Evolutionary conservation across 2,888 invertebrate genomes (phyloP), one percentile per base, ranked within the genome.

Genomic region (Argynnis bischoffii): DNA sequence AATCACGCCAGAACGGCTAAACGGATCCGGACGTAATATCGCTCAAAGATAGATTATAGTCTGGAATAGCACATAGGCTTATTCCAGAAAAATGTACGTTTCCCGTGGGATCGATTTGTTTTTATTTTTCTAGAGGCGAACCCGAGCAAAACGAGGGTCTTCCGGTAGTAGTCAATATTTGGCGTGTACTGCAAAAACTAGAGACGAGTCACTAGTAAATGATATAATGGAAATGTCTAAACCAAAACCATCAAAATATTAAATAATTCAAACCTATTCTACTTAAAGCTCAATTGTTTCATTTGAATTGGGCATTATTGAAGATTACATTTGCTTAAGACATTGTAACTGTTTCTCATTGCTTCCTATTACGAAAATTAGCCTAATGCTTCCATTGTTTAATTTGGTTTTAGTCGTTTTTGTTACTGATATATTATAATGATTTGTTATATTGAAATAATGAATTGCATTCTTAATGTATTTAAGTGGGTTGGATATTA

Each of bases 271-370:
- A 64, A 18, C 35, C 47, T 55, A 14, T 55, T 31, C 14, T 8
- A 18, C 35, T 51, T 64, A 57, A 46, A 11, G 35, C 50, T 15
- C 47, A 26, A 47, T 48, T 50, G 48, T 48, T 50, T 50, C 50
- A 16, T 50, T 48, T 2, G 50, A 60, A 50, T 60, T 26, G 48
- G 13, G 50, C 31, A 50, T 60, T 50, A 60, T 48, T 26, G 59
- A 55, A 59, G 59, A 61, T 64, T 61, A 61, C 60, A 61, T 69
- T 66, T 66, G 47, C 35, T 66, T 66, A 66, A 59, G 66, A 57
- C 63, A 66, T 57, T 63, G 41, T 66, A 65, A 63, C 55, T 47
- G 48, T 53, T 47, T 47, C 41, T 63, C 50, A 55, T 56, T 50
- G 55, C 18, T 56, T 55, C 48, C 55, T 18, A 55, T 56, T 56